A percentile compares a stretch with the other conserved stretches of the same genome.
These are phyloP conservation scores for Mallotus villosus DNA, from an alignment of 2,797 vertebrate species.

Conservation along the genomic window DNA sequence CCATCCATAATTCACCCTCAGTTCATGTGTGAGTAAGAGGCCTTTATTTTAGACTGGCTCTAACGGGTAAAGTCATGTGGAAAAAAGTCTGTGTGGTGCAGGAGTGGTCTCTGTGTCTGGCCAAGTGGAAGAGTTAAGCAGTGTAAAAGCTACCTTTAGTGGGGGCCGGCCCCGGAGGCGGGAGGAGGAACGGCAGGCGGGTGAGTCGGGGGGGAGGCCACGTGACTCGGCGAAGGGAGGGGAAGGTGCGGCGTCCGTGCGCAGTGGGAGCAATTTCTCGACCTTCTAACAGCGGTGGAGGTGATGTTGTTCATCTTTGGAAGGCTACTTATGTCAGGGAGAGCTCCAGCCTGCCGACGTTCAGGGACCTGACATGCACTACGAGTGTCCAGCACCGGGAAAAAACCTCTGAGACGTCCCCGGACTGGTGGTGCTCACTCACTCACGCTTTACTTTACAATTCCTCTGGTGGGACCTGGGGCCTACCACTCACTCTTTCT, in stretches of 20 bases:
- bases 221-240: slow-evolving; percentile 69
- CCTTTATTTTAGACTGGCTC: slow-evolving; percentile 73
- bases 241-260: slow-evolving; percentile 61
- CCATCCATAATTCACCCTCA: slow-evolving; percentile 75
- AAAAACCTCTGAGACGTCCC: slow-evolving; percentile 86
- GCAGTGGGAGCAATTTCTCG: slow-evolving; percentile 96
- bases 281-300: slow-evolving; percentile 89
- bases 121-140: slow-evolving; percentile 86
- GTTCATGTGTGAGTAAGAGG: slow-evolving; percentile 70
- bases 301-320: slow-evolving; percentile 94
- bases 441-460: slow-evolving; percentile 91
- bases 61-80: slow-evolving; percentile 79
- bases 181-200: slow-evolving; percentile 51
- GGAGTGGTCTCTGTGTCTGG: slow-evolving; percentile 67
- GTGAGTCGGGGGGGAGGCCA: slow-evolving; percentile 79
- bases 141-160: slow-evolving; percentile 89
- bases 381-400: slow-evolving; percentile 82
- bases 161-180: slow-evolving; percentile 30
- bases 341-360: slow-evolving; percentile 78
- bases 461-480: slow-evolving; percentile 89
- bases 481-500: slow-evolving; percentile 79
- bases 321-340: slow-evolving; percentile 89
- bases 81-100: slow-evolving; percentile 71
- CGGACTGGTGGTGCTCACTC: slow-evolving; percentile 87
- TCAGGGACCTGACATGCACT: slow-evolving; percentile 85